Conservation (phyloP, 53 echinoderm and acorn worm genomes). For the Luidia sarsii region DNA sequence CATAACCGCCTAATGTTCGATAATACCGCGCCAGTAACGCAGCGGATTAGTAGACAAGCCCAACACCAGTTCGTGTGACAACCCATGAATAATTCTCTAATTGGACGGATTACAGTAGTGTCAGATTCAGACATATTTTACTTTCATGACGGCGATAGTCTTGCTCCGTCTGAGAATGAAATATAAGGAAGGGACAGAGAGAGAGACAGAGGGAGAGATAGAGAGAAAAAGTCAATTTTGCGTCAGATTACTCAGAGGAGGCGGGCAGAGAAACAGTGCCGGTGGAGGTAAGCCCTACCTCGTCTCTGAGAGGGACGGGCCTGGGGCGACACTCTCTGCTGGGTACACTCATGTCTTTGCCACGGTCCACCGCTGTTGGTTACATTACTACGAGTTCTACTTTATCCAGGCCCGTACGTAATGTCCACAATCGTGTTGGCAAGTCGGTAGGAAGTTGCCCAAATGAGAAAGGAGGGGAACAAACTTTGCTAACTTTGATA, state of each 20-base stretch:
- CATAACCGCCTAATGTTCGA: conserved; percentile 17
- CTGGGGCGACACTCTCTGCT: conserved; percentile 17
- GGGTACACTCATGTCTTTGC: no score
- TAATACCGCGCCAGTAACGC: conserved; percentile 32
- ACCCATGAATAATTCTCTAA: conserved; percentile 54
- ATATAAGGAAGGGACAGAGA: not conserved
- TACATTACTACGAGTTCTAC: not conserved
- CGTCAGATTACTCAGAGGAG: conserved; percentile 13
- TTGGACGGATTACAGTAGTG: conserved; percentile 42
- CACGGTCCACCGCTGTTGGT: no score
- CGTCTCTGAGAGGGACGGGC: conserved; percentile 4
- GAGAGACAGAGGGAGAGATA: no score
- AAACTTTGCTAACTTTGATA: no score
- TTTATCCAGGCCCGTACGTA: conserved; percentile 45
- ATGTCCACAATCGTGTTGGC: conserved; percentile 53
- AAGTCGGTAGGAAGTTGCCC: conserved; percentile 18
- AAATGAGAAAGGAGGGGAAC: not conserved
- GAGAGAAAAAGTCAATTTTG: conserved; percentile 31
- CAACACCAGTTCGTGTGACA: conserved; percentile 27
- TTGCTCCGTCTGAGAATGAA: conserved; percentile 7
- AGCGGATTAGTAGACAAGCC: conserved; percentile 42
- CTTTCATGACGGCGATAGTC: conserved; percentile 36
- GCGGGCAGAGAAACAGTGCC: conserved; percentile 12
- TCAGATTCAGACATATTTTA: conserved; percentile 43
- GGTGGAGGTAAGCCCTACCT: conserved; percentile 21